Evolutionary conservation across 2,888 invertebrate genomes (phyloP), one percentile per base, ranked within the genome.

Genomic region (Drosophila nr. perissopoda): DNA sequence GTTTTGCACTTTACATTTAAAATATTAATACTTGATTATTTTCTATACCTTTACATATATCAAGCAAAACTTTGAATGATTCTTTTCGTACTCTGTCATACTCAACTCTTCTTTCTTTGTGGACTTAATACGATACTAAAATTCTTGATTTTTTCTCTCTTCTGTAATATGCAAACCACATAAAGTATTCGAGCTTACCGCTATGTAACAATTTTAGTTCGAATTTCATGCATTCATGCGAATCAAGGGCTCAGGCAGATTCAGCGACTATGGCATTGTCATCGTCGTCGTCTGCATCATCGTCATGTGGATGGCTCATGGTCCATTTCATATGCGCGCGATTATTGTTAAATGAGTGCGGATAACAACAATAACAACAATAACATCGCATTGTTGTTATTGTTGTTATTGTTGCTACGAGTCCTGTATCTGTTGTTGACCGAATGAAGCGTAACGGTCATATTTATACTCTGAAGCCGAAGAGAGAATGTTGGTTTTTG

Each of bases 341-440:
- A 83, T 85, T 88, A 88, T 82, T 81, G 83, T 76, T 78, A 83
- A 84, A 78, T 84, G 80, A 84, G 74, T 83, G 67, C 46, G 79
- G 57, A 71, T 62, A 73, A 62, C 62, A 75, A 70, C 67, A 76
- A 69, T 65, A 73, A 62, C 62, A 75, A 70, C 67, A 76, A 69
- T 65, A 77, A 40, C 54, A n/a, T n/a, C n/a, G n/a, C n/a, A n/a
- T n/a, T n/a, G n/a, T n/a, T n/a, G n/a, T n/a, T n/a, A n/a, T n/a
- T n/a, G n/a, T n/a, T n/a, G n/a, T n/a, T n/a, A n/a, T n/a, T n/a
- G n/a, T n/a, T n/a, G n/a, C n/a, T n/a, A n/a, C n/a, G 72, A 62
- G 46, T 70, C 63, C 65, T 60, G 61, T 72, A 59, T 62, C 64
- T 70, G 79, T 69, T 70, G 82, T 64, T 69, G 81, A 51, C 56